phyloP scores from a whole-genome alignment of 2,888 invertebrate genomes.

The Orchestes rusci region DNA sequence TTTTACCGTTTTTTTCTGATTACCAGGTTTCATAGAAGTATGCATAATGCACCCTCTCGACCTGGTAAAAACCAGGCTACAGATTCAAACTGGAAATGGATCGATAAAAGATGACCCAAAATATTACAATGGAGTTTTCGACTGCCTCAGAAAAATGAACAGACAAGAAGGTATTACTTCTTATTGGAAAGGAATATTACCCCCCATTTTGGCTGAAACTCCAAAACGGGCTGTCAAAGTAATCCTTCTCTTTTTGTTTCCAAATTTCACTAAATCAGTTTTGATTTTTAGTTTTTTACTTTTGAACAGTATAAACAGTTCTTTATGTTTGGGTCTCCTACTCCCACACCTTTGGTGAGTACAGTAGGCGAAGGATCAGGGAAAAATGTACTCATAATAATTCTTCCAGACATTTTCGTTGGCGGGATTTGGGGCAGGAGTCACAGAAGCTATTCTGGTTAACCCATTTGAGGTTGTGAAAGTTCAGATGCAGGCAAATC shows the following conservation, averaged over 20 bases:
- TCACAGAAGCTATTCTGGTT: slow-evolving; percentile 85
- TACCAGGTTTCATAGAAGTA: slow-evolving; percentile 87
- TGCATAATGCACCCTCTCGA: slow-evolving; percentile 96
- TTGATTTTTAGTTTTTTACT: slow-evolving; percentile 64
- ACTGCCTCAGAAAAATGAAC: slow-evolving; percentile 88
- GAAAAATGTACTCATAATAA: too few relatives aligned
- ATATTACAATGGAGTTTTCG: slow-evolving; percentile 70
- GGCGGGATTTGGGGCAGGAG: slow-evolving; percentile 82
- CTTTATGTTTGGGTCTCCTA: slow-evolving; percentile 69
- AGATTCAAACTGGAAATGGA: slow-evolving; percentile 56
- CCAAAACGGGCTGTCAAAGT: slow-evolving; percentile 89
- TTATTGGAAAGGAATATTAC: slow-evolving; percentile 90
- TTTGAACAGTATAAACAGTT: slow-evolving; percentile 89
- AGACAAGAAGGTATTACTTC: slow-evolving; percentile 73
- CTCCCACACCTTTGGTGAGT: slow-evolving; percentile 70
- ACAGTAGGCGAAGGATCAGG: too few relatives aligned
- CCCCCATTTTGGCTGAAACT: slow-evolving; percentile 89
- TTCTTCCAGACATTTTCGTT: slow-evolving; percentile 74
- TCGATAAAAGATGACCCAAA: slow-evolving; percentile 42
- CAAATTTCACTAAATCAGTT: slow-evolving; percentile 11
- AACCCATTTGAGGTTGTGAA: slow-evolving; percentile 96
- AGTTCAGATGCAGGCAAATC: slow-evolving; percentile 77
- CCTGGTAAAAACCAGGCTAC: slow-evolving; percentile 84
- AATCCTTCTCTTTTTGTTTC: slow-evolving; percentile 18
- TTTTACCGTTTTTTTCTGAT: too few relatives aligned